Base-by-base conservation (phyloP, 1,140 invertebrate species). In the Panagrolaimus sp. region DNA sequence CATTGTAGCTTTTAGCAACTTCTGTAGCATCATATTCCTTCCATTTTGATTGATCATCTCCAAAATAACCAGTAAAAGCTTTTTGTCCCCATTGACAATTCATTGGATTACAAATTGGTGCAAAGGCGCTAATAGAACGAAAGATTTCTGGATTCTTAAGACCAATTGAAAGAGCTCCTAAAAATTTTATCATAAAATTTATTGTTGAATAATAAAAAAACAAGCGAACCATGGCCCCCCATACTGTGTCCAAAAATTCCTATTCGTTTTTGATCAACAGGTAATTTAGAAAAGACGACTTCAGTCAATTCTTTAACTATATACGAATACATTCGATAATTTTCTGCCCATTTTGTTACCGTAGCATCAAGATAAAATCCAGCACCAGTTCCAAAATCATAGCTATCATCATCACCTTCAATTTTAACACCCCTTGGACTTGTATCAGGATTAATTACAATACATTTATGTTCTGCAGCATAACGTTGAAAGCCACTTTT, bases 281-380 rank as follows among this genome's bases (percentile, higher is more conserved):
- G 88, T 77, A 93, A 91, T 79, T 91, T 89, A 3, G 85, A 82
- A 74, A 88, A 88, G 31, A 96, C 87, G n/a, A 96, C 67, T 53
- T 88, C 86, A 67, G 90, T 88, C 47, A 97, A 84, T 79, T 98
- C 96, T 76, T 89, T 88, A 9, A 91, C 93, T n/a, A 98, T 85
- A 80, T 98, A 98, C 53, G 90, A 92, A 78, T 90, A 97, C 96
- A 98, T 98, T 79, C 89, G 88, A 77, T 96, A 98, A 85, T 98
- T 89, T 63, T 88, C 89, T 46, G 90, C 90, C 93, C 94, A 99
- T 66, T 92, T 92, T 38, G 91, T 89, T 77, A 89, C 85, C 0
- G 89, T 90, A 4, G 95, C 93, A 87, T 98, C 90, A 0, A 98
- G 85, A 85, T 98, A 98, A 84, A 96, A 98, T 14, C 94, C 92